phyloP scores from a whole-genome alignment of 2,113 vertebrate genomes.

The Lampris megalopsis region DNA sequence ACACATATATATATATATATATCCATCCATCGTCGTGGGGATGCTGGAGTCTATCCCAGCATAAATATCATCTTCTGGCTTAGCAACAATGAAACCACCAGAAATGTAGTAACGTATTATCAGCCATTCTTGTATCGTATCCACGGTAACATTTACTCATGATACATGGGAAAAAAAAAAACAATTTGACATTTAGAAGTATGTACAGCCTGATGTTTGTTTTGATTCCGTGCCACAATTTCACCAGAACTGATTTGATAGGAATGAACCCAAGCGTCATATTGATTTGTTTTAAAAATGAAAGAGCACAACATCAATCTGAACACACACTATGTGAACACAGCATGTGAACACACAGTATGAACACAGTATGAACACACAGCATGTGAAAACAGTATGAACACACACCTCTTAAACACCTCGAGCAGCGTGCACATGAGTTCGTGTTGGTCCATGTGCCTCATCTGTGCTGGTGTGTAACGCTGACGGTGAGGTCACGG shows the following conservation, averaged over 20 bases:
- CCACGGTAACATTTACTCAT: neutral
- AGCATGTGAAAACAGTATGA: neutral
- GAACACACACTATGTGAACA: slow-evolving; percentile 3
- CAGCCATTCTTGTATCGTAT: neutral
- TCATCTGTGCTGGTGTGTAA: slow-evolving; percentile 5
- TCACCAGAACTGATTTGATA: slow-evolving; percentile 4
- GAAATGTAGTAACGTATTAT: neutral
- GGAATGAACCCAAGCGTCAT: slow-evolving; percentile 10
- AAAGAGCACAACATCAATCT: slow-evolving; percentile 12
- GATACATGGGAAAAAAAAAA: neutral
- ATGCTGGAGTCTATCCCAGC: too few relatives aligned
- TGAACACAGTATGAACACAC: neutral
- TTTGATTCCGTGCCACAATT: slow-evolving; percentile 9
- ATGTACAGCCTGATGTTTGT: slow-evolving; percentile 6
- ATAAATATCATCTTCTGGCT: too few relatives aligned
- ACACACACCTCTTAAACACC: slow-evolving; percentile 11
- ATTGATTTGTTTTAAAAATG: slow-evolving; percentile 44
- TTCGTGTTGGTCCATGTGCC: slow-evolving; percentile 36
- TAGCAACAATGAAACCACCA: neutral
- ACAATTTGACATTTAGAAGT: slow-evolving; percentile 53
- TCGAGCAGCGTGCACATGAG: slow-evolving; percentile 34
- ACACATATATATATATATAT: too few relatives aligned
- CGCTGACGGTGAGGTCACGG: slow-evolving; percentile 55
- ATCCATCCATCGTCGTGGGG: too few relatives aligned
- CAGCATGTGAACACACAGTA: neutral